Evolutionary conservation across 2,888 invertebrate genomes (phyloP), one percentile per base, ranked within the genome.

Genomic region (Platycnemis pennipes): DNA sequence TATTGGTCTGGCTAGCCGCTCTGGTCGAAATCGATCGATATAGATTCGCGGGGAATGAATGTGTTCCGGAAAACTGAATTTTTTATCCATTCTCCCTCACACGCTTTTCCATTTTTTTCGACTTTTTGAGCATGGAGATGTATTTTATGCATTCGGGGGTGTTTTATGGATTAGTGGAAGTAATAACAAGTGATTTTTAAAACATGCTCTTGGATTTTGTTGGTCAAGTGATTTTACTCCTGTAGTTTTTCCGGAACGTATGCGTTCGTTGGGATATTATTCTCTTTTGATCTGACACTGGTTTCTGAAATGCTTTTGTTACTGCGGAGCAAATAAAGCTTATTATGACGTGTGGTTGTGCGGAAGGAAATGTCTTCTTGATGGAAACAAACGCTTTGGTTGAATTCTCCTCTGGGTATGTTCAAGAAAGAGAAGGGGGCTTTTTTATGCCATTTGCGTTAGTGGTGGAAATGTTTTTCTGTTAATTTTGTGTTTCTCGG

Each of bases 1-100:
- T 56, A 89, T 89, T 56, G 89, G 56, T 42, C 89, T 42, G 89
- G 63, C 89, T 89, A 63, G 89, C 89, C 56, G 89, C 31, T 89
- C 42, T 26, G 53, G 56, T 46, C 46, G n/a, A 87, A 87, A 89
- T 53, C 89, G 89, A 89, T 89, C 89, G 89, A 56, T 89, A 49
- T 88, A 37, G 42, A 46, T 37, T 89, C 89, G 37, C 49, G 56
- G 31, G 56, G 56, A 89, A 89, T 56, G 46, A 44, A 56, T 89
- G 87, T 45, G 87, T 87, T 87, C 87, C 46, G 45, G 87, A 46
- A 87, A 87, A 46, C 87, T 45, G 87, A 87, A 44, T 87, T 46
- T 46, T 44, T 46, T 87, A 87, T 87, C 45, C 46, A 22, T 46
- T 87, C 87, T 44, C 45, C 45, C 46, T 87, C n/a, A 26, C 42